Evolutionary conservation across 2,888 invertebrate genomes (phyloP), one percentile per base, ranked within the genome.

Genomic region (Xylocampa areola): DNA sequence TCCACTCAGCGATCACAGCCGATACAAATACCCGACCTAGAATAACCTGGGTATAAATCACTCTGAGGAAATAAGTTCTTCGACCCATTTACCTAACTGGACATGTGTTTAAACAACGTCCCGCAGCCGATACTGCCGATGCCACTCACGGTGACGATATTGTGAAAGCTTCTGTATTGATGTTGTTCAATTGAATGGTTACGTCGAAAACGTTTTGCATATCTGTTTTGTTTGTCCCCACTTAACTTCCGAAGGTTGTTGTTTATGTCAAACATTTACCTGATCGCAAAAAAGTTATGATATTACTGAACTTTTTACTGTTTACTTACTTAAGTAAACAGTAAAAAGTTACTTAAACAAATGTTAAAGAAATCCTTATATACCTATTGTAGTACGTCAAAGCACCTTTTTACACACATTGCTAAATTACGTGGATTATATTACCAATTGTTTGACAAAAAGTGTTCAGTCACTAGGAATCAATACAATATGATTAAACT

Each of bases 31-130:
- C 83, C 84, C 83, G 76, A 68, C 79, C 81, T 81, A 81, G 82
- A 85, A 87, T 85, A 84, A 87, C 84, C 81, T 82, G 75, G 59
- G 79, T 86, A 86, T 87, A 90, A 92, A 92, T 89, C 91, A 89
- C 88, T 89, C 80, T 71, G 70, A 80, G 81, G 85, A 85, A 89
- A 86, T 84, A 87, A 85, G 83, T 82, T 75, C 72, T 73, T 79
- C 79, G 78, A 79, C 85, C 86, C 82, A 86, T 87, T 89, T 87
- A 82, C 84, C 83, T 82, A 82, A 81, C 84, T 80, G 85, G 85
- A 86, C 83, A 80, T 68, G 79, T 80, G 82, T 82, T 80, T 81
- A 85, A 82, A 84, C 81, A 82, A 77, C 77, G 67, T 72, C 77
- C 68, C 69, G 61, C 55, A 59, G 76, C 37, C 43, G 62, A 44